Conservation (phyloP, 1,140 invertebrate species). For the Pentalonia nigronervosa region DNA sequence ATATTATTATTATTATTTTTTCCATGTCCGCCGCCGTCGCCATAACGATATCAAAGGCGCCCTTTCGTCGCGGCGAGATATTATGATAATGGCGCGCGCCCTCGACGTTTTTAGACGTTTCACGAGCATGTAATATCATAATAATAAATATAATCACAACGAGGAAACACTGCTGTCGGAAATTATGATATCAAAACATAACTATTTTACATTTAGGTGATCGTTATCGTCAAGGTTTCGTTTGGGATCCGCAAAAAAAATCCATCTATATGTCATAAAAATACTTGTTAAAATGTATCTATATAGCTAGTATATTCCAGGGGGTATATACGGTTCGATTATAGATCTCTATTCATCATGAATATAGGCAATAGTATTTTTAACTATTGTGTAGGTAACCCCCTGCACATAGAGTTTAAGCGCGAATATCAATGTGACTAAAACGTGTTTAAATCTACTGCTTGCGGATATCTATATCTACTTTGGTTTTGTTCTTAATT, state of each 20-base stretch:
- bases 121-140: not conserved
- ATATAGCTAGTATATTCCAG: not conserved
- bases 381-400: too few species aligned
- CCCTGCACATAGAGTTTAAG: too few species aligned
- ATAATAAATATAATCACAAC: not conserved
- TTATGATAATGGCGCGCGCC: conserved; percentile 29
- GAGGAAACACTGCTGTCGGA: not conserved
- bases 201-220: not conserved
- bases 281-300: too few species aligned
- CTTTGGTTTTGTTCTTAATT: too few species aligned
- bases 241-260: not conserved
- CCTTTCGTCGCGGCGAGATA: not conserved
- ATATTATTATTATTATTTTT: not conserved
- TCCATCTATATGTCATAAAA: too few species aligned
- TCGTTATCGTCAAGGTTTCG: not conserved
- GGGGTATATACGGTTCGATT: too few species aligned
- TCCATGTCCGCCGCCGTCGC: not conserved
- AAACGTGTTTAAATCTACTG: too few species aligned
- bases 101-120: not conserved
- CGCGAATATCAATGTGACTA: too few species aligned
- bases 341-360: too few species aligned
- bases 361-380: too few species aligned
- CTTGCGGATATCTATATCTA: too few species aligned
- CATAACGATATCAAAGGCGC: conserved; percentile 29
- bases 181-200: not conserved